Evolutionary conservation across 2,888 invertebrate genomes (phyloP).

Genomic region (Aleiodes leptofemur): DNA sequence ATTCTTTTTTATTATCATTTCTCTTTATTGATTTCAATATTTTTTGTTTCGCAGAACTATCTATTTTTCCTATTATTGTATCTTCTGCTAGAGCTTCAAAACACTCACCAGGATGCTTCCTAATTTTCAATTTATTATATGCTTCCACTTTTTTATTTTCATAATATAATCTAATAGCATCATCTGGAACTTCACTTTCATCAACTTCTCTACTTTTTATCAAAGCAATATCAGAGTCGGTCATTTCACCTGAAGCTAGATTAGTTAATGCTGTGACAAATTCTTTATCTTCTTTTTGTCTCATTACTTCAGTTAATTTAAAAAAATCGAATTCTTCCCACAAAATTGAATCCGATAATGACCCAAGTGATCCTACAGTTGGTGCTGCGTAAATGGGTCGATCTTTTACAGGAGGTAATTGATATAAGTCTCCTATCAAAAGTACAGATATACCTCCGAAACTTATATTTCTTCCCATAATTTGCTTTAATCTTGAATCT

Average conservation of each 20-base stretch:
- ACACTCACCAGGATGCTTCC: background rate
- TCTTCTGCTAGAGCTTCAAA: background rate
- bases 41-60: too few relatives aligned
- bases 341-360: slow-evolving; percentile 45
- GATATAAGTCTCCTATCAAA: too few relatives aligned
- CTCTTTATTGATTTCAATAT: too few relatives aligned
- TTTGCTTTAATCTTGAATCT: too few relatives aligned
- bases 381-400: background rate
- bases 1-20: too few relatives aligned
- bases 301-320: slow-evolving; percentile 64
- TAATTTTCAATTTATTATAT: background rate
- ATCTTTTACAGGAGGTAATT: too few relatives aligned
- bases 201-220: slow-evolving; percentile 48
- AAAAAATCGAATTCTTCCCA: slow-evolving; percentile 59
- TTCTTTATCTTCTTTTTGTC: slow-evolving; percentile 60
- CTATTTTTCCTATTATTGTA: too few relatives aligned
- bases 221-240: slow-evolving; percentile 53
- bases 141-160: background rate
- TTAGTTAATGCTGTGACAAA: slow-evolving; percentile 61
- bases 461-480: too few relatives aligned
- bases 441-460: too few relatives aligned
- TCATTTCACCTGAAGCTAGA: slow-evolving; percentile 56
- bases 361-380: slow-evolving; percentile 1
- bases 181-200: slow-evolving; percentile 36
- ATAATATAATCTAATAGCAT: background rate